Conservation (phyloP, 1,140 invertebrate species). For the Trichonephila clavata region DNA sequence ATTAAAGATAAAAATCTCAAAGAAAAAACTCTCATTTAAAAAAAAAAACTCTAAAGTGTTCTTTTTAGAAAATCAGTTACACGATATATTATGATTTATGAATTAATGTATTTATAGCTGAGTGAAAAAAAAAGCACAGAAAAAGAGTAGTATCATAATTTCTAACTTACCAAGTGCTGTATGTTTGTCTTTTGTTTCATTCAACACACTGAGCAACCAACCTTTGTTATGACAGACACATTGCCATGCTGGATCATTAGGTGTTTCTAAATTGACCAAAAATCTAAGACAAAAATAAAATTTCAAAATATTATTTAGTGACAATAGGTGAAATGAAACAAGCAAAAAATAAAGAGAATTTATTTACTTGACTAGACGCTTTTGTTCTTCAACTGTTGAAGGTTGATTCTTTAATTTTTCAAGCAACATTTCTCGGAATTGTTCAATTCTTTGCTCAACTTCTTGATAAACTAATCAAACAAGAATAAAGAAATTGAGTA, state of each 20-base stretch:
- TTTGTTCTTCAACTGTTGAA: slow-evolving; percentile 94
- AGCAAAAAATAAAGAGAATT: not conserved
- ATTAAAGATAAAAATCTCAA: too few relatives aligned
- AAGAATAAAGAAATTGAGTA: not conserved
- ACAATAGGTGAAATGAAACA: not conserved
- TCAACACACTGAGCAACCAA: slow-evolving; percentile 87
- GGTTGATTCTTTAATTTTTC: slow-evolving; percentile 93
- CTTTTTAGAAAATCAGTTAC: too few relatives aligned
- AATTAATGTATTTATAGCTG: too few relatives aligned
- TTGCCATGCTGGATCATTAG: slow-evolving; percentile 95
- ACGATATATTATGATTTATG: too few relatives aligned
- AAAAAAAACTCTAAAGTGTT: too few relatives aligned
- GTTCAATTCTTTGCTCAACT: slow-evolving; percentile 92
- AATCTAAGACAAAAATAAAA: slow-evolving; percentile 81
- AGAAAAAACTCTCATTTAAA: too few relatives aligned
- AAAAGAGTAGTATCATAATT: too few relatives aligned
- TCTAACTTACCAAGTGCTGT: slow-evolving; percentile 80
- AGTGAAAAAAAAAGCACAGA: too few relatives aligned
- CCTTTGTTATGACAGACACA: slow-evolving; percentile 90
- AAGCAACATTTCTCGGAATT: slow-evolving; percentile 90
- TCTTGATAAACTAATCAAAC: slow-evolving; percentile 87
- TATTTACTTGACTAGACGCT: slow-evolving; percentile 90
- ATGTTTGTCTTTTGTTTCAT: slow-evolving; percentile 84
- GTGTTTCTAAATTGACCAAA: slow-evolving; percentile 85
- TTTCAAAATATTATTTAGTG: not conserved